Base-by-base conservation (phyloP, 2,113 vertebrate genomes). In the Natator depressus region DNA sequence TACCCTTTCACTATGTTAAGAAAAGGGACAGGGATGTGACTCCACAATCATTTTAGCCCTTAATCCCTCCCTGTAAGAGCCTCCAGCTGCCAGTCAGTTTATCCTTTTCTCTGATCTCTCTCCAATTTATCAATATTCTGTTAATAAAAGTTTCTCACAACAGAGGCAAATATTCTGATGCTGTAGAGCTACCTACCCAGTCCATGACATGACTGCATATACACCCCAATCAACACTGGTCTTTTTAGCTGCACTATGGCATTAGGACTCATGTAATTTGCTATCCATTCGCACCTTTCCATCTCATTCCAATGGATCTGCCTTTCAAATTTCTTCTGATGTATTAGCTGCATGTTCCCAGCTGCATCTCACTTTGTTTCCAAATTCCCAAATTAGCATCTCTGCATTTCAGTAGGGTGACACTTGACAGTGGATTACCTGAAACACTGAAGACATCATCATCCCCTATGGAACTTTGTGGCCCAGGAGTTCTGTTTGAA, bases 371-470 rank as follows among this genome's bases (percentile, higher is more conserved):
- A 69, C 62, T 65, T 57, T 75, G 91, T 27, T 20, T 93, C 93
- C 42, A 42, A 42, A 42, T 31, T 27, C 29, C 47, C 62, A 72
- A 7, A 31, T 10, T 16, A 51, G 57, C 27, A 46, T 69, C 90
- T 0, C 11, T 9, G 16, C 46, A 46, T 11, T 22, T 75, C 87
- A 92, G 46, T 89, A 2, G 24, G 16, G 0, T 57, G 38, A 31
- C 49, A 69, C 49, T 35, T 31, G 78, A 46, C 24, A 90, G 49
- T 83, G 82, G 75, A 51, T 97, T 97, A 99, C 98, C 98, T 91
- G 98, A 94, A 42, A 94, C 31, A 91, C 69, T 62, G n/a, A 98
- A 98, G 24, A 97, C 97, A 4, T 97, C 95, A 0, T 98, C 96
- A 0, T 97, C 98, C 35, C 94, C 97, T 2, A 5, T 6, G 69